Percentiles rank a stretch among this genome's conserved stretches.
Evolutionary conservation across 1,140 invertebrate genomes (phyloP).

Genomic region (Sycobia sp.): DNA sequence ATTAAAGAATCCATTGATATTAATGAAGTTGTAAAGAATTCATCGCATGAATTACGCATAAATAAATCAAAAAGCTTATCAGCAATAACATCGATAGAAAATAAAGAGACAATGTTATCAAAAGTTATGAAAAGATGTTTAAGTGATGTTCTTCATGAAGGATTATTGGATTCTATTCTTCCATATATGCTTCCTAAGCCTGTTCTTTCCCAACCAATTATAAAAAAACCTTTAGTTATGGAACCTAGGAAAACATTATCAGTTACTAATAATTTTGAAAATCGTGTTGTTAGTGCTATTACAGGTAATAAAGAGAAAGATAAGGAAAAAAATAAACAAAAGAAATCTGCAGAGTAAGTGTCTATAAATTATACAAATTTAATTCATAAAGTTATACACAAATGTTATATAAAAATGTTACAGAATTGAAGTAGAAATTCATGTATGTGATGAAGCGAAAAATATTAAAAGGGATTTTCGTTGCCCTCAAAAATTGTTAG

Average conservation of each 20-base stretch:
- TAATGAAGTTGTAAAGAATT: not conserved
- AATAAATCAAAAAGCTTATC: slow-evolving; percentile 20
- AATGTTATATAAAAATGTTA: slow-evolving; percentile 1
- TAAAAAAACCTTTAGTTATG: slow-evolving; percentile 58
- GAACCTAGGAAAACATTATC: slow-evolving; percentile 62
- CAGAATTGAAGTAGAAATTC: slow-evolving; percentile 83
- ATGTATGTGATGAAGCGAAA: slow-evolving; percentile 86
- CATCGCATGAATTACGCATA: not conserved
- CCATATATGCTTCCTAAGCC: slow-evolving; percentile 68
- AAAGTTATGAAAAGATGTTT: slow-evolving; percentile 60
- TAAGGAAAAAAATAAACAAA: slow-evolving; percentile 48
- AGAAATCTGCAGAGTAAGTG: slow-evolving; percentile 54
- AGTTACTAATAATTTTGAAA: slow-evolving; percentile 36
- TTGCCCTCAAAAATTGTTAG: slow-evolving; percentile 82
- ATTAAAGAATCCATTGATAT: too few relatives aligned
- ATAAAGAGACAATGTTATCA: slow-evolving; percentile 43
- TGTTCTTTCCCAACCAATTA: slow-evolving; percentile 60
- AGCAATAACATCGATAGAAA: slow-evolving; percentile 15
- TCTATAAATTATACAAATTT: slow-evolving; percentile 13
- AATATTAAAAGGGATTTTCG: slow-evolving; percentile 85
- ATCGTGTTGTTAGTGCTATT: slow-evolving; percentile 15
- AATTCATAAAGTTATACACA: not conserved
- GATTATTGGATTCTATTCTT: slow-evolving; percentile 77
- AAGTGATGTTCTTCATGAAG: slow-evolving; percentile 74
- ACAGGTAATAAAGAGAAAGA: slow-evolving; percentile 47